Conservation (phyloP, 2,797 vertebrate species). For the Labroides dimidiatus region DNA sequence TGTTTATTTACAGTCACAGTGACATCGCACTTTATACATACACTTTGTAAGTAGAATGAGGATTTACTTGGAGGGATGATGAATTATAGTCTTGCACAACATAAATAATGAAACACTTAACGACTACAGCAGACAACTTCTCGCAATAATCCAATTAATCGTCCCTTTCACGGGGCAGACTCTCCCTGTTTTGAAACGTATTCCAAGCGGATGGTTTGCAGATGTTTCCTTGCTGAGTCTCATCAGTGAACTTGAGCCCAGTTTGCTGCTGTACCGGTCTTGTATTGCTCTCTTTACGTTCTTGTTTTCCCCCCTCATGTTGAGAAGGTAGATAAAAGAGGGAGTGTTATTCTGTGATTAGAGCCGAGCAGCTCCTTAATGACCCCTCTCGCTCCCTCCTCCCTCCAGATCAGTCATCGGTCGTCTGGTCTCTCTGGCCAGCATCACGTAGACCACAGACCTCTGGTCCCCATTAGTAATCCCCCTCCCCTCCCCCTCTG, state of each 20-base stretch:
- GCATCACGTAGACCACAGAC: slow-evolving; percentile 75
- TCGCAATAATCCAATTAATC: slow-evolving; percentile 67
- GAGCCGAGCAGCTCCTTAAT: slow-evolving; percentile 73
- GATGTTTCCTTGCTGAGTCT: slow-evolving; percentile 67
- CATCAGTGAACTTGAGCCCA: slow-evolving; percentile 56
- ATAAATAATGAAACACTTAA: slow-evolving; percentile 43
- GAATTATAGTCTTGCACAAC: slow-evolving; percentile 46
- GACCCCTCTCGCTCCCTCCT: slow-evolving; percentile 45
- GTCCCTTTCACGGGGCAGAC: slow-evolving; percentile 36
- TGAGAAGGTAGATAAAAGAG: slow-evolving; percentile 69
- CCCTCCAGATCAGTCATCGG: slow-evolving; percentile 76
- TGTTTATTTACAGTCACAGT: slow-evolving; percentile 15
- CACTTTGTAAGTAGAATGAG: slow-evolving; percentile 7
- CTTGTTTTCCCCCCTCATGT: slow-evolving; percentile 44
- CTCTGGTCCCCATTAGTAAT: slow-evolving; percentile 81
- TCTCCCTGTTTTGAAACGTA: slow-evolving; percentile 36
- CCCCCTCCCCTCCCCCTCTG: slow-evolving; percentile 1
- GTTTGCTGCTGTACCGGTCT: slow-evolving; percentile 32
- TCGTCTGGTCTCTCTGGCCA: slow-evolving; percentile 77
- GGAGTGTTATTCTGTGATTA: slow-evolving; percentile 80
- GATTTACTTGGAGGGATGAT: slow-evolving; percentile 40
- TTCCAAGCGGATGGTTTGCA: slow-evolving; percentile 73
- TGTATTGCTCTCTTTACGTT: slow-evolving; percentile 51
- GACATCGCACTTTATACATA: slow-evolving; percentile 19
- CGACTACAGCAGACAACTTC: slow-evolving; percentile 44